Evolutionary conservation across 2,113 vertebrate genomes (phyloP).

Genomic region (Anarhynchus alexandrinus): DNA sequence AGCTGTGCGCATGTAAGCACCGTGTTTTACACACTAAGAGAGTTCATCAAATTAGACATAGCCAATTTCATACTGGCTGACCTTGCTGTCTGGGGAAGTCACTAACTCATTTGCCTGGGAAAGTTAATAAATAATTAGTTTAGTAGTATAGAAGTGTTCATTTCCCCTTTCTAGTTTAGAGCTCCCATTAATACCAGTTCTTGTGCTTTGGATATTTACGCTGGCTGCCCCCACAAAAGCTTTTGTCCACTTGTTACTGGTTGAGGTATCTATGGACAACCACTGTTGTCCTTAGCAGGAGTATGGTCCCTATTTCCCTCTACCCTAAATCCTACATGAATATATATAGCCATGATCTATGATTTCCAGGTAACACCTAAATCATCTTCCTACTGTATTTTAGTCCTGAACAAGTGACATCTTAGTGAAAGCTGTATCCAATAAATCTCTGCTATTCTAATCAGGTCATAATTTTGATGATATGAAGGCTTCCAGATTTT

Average conservation of each 20-base stretch:
- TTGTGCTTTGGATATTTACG: not conserved
- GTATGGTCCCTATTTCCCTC: not conserved
- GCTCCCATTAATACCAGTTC: not conserved
- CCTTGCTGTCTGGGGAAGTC: not conserved
- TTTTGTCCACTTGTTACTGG: not conserved
- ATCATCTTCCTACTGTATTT: not conserved
- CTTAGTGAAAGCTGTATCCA: not conserved
- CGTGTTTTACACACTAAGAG: not conserved
- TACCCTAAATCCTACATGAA: not conserved
- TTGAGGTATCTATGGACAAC: not conserved
- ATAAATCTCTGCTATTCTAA: not conserved
- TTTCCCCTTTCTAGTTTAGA: not conserved
- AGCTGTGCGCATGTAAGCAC: accelerated
- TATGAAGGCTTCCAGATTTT: not conserved
- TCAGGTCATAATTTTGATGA: not conserved
- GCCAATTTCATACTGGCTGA: not conserved
- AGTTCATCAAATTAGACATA: not conserved
- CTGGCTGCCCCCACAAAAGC: not conserved
- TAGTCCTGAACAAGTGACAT: not conserved
- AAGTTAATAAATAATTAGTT: not conserved
- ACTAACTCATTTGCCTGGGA: not conserved
- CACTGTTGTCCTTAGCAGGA: not conserved
- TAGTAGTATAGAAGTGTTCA: not conserved
- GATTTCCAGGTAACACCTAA: not conserved
- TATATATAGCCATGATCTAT: not conserved